These are phyloP conservation scores for Echinometra lucunter DNA, from an alignment of 53 echinoderm and acorn worm species.

Conservation along the genomic window DNA sequence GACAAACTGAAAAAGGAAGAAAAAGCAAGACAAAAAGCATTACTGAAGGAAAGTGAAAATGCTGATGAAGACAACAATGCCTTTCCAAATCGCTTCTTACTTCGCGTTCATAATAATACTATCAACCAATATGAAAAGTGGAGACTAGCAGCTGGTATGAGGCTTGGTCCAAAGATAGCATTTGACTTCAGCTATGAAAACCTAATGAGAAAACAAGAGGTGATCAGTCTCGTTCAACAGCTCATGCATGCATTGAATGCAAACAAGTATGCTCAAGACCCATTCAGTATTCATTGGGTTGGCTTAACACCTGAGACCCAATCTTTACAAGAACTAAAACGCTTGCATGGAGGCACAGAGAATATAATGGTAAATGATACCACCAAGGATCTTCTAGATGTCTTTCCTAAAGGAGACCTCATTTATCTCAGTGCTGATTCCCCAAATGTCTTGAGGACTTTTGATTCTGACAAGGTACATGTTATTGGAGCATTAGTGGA, in stretches of 20 bases:
- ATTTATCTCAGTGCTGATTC: slow-evolving; percentile 94
- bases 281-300: slow-evolving; percentile 88
- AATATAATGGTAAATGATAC: slow-evolving; percentile 81
- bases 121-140: slow-evolving; percentile 74
- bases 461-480: slow-evolving; percentile 82
- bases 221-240: slow-evolving; percentile 80
- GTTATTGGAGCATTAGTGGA: slow-evolving; percentile 94
- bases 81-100: slow-evolving; percentile 53
- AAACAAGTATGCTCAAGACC: slow-evolving; percentile 80
- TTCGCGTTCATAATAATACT: slow-evolving; percentile 39
- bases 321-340: slow-evolving; percentile 73
- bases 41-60: slow-evolving; percentile 15
- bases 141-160: slow-evolving; percentile 88
- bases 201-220: slow-evolving; percentile 81
- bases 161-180: slow-evolving; percentile 85
- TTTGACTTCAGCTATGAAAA: slow-evolving; percentile 91
- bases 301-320: slow-evolving; percentile 66
- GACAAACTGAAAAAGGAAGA: slow-evolving; percentile 73
- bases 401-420: slow-evolving; percentile 82
- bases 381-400: slow-evolving; percentile 77
- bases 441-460: slow-evolving; percentile 80
- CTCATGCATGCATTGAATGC: slow-evolving; percentile 71
- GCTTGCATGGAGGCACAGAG: slow-evolving; percentile 61
- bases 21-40: slow-evolving; percentile 16
- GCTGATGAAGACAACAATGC: slow-evolving; percentile 68